Percentiles rank a stretch among this genome's conserved stretches.
Conservation (phyloP, 2,888 invertebrate species). For the Melinaea marsaeus region DNA sequence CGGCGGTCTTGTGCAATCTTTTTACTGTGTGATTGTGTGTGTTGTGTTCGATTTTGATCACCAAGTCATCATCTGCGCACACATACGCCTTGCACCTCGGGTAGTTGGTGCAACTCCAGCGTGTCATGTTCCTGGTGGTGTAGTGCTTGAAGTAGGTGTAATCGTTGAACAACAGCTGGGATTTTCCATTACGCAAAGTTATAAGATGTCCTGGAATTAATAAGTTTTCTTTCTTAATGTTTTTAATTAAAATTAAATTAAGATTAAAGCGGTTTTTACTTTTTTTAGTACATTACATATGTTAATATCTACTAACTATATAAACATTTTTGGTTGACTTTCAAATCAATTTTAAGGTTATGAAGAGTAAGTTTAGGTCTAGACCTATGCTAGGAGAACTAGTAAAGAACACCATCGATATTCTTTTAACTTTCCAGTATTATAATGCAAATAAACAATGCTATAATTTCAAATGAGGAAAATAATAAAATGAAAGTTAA, state of each 20-base stretch:
- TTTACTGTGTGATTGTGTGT: conserved; percentile 28
- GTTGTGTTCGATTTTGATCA: conserved; percentile 16
- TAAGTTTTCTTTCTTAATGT: no score
- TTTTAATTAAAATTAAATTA: no score
- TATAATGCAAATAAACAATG: no score
- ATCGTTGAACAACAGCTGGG: conserved; percentile 34
- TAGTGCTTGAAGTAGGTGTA: conserved; percentile 38
- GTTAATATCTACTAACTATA: no score
- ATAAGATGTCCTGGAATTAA: conserved; percentile 35
- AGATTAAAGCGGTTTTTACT: no score
- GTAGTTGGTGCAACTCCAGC: conserved; percentile 41
- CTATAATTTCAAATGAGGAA: neutral
- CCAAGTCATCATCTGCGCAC: conserved; percentile 30
- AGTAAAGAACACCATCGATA: no score
- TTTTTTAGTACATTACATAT: no score
- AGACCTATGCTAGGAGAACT: no score
- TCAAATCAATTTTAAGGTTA: no score
- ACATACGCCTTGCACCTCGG: conserved; percentile 40
- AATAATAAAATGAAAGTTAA: neutral
- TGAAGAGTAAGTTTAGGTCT: no score
- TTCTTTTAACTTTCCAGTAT: no score
- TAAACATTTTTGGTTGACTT: no score
- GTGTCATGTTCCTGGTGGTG: conserved; percentile 8
- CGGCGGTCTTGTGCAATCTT: conserved; percentile 16
- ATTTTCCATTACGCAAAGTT: conserved; percentile 31